Conservation (phyloP, 2,113 vertebrate genomes). For the Phrynocephalus versicolor region DNA sequence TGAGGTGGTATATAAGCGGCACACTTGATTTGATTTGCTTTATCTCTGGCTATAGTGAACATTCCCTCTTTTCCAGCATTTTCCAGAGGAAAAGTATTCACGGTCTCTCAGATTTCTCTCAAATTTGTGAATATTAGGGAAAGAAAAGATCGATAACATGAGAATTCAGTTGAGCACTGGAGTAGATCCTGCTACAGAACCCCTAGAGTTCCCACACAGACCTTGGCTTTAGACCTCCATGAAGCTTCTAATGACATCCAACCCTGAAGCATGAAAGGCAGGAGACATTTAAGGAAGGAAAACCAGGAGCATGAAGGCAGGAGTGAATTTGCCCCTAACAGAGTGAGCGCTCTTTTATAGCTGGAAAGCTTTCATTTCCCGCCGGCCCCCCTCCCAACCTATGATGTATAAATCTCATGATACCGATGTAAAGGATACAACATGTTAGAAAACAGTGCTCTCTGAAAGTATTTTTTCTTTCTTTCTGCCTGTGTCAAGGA, state of each 20-base stretch:
- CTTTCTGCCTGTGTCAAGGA: constrained; percentile 24
- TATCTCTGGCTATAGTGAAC: too few relatives aligned
- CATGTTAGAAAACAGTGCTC: constrained; percentile 32
- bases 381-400: background rate
- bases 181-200: background rate
- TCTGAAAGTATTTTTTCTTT: constrained; percentile 32
- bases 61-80: too few relatives aligned
- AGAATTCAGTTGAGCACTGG: too few relatives aligned
- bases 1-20: too few relatives aligned
- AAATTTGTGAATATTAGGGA: too few relatives aligned
- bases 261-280: background rate
- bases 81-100: too few relatives aligned
- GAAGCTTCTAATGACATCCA: background rate
- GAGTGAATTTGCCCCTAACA: background rate
- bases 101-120: too few relatives aligned
- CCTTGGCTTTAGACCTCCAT: background rate
- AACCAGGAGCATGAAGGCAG: background rate
- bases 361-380: constrained; percentile 32
- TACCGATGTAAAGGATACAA: background rate
- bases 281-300: background rate
- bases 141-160: too few relatives aligned
- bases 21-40: too few relatives aligned
- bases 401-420: background rate
- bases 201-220: background rate
- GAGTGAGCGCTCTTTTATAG: background rate